Base-by-base conservation (phyloP, 2,888 invertebrate species). In the Anodontia alba region DNA sequence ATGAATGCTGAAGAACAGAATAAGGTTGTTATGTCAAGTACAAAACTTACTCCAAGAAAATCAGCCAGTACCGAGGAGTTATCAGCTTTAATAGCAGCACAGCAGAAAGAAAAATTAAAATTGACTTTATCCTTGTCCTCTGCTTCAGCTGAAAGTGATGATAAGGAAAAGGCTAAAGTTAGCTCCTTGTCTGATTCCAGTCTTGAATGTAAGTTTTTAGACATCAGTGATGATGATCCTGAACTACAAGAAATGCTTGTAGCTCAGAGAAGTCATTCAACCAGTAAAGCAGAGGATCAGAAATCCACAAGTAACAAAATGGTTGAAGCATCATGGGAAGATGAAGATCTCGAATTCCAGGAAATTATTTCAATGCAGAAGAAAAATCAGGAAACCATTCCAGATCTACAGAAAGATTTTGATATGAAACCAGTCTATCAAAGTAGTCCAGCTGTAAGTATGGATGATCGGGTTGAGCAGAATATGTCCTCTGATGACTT, bases 361-460 rank as follows among this genome's bases (percentile, higher is more conserved):
- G 82, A 85, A 31, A 85, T 87, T 33, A 38, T 87, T n/a, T 68
- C 83, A 33, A 81, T 81, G 57, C 83, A 87, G 71, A 87, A 82
- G 67, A 76, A 81, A 26, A 81, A 76, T 49, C 74, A 62, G 62
- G 78, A 76, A 12, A 67, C 68, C 10, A 38, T 79, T 20, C 73
- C 71, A 15, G 87, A 86, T 17, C 54, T 81, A 20, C 78, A 81
- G 29, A 51, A 66, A 54, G 81, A 81, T 36, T 73, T 86, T 17
- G 76, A 83, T 49, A 70, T 83, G 29, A 80, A 81, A 73, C 86
- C 83, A 42, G 49, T 62, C 15, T 72, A 81, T 70, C 88, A 87
- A 62, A 86, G 87, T 0, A 89, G 88, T 81, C 89, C 89, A 3
- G 70, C 84, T 3, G 83, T 83, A 20, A 84, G 78, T 70, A 79